phyloP scores from a whole-genome alignment of 2,113 vertebrate species.

The Hemiprocne comata region DNA sequence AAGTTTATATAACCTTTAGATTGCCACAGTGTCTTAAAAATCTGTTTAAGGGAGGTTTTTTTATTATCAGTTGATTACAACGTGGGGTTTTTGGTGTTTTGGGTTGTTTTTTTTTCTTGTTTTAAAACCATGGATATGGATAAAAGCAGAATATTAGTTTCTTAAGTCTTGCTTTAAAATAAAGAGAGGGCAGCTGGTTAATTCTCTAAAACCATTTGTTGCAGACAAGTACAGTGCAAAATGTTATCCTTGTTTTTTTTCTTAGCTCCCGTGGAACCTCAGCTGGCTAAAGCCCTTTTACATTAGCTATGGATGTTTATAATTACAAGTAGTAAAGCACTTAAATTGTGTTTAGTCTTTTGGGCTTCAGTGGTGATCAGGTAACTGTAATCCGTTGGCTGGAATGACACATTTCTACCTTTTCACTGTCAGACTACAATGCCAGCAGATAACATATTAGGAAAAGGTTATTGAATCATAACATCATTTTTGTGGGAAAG shows the following conservation, averaged over 20 bases:
- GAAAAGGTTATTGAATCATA: accelerated
- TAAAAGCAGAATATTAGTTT: neutral
- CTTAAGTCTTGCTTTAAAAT: neutral
- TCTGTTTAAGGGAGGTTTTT: neutral
- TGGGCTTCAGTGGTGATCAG: neutral
- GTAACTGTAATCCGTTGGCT: neutral
- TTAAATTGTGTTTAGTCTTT: neutral
- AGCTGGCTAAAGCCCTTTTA: neutral
- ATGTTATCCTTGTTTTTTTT: neutral
- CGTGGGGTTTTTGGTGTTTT: too few relatives aligned
- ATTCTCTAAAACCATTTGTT: neutral
- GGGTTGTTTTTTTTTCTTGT: too few relatives aligned
- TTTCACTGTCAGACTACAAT: neutral
- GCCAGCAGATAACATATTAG: neutral
- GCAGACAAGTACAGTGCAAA: neutral
- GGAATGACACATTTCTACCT: neutral
- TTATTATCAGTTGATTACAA: neutral
- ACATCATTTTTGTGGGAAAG: too few relatives aligned
- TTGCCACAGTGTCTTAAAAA: neutral
- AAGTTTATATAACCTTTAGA: slow-evolving; percentile 34
- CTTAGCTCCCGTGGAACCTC: neutral
- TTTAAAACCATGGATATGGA: neutral
- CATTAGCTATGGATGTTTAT: neutral
- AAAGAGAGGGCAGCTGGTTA: neutral
- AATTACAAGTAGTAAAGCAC: neutral